A percentile compares a stretch with the other conserved stretches of the same genome.
Evolutionary conservation across 2,113 vertebrate genomes (phyloP).

Genomic region (Ardeotis arabs): DNA sequence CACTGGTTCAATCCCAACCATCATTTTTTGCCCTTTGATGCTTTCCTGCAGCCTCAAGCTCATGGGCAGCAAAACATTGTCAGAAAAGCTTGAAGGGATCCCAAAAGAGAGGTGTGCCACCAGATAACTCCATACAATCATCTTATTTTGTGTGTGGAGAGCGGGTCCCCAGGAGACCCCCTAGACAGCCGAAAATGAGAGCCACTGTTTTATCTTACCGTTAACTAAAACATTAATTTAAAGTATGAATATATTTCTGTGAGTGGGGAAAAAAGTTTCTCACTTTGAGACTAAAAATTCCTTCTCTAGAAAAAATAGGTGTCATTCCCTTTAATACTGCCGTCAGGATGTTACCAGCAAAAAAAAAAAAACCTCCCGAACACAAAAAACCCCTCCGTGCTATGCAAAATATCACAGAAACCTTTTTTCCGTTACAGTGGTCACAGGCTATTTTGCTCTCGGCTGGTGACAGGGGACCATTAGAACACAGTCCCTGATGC

Average conservation of each 20-base stretch:
- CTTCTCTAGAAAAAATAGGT: not conserved
- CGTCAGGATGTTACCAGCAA: not conserved
- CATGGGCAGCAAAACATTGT: not conserved
- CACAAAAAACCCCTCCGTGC: not conserved
- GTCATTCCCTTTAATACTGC: not conserved
- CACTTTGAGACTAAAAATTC: rapidly evolving
- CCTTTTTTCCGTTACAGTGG: constrained; percentile 52
- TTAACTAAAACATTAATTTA: not conserved
- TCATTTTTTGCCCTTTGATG: not conserved
- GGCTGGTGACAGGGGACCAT: constrained; percentile 32
- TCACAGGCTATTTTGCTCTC: constrained; percentile 61
- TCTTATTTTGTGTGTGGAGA: not conserved
- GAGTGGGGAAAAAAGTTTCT: not conserved
- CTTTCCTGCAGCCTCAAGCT: not conserved
- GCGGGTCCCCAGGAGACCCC: not conserved
- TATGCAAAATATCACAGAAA: constrained; percentile 30
- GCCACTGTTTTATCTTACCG: not conserved
- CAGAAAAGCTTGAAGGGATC: not conserved
- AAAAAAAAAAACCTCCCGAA: not conserved
- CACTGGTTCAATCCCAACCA: not conserved
- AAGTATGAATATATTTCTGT: not conserved
- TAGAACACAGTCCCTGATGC: constrained; percentile 51
- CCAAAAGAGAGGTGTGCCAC: not conserved
- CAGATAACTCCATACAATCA: not conserved
- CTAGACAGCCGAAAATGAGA: not conserved